phyloP scores from a whole-genome alignment of 2,113 vertebrate species.

The Petromus typicus region DNA sequence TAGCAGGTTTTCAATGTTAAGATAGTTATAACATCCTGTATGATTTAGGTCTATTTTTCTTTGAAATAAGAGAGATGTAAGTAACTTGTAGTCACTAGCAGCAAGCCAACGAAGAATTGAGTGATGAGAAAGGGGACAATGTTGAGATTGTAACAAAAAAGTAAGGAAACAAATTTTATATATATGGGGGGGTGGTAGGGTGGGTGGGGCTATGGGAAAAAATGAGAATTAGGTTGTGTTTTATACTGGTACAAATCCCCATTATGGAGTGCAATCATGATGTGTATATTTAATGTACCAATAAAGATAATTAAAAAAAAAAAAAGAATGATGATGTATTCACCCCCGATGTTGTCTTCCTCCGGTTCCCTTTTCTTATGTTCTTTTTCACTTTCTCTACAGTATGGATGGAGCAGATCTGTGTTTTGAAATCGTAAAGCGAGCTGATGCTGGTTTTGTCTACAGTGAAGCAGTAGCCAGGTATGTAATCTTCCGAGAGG shows the following conservation, averaged over 20 bases:
- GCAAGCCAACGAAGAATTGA: conserved; percentile 33
- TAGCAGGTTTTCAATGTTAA: conserved; percentile 21
- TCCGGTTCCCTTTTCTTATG: conserved; percentile 64
- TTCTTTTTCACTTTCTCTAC: conserved; percentile 73
- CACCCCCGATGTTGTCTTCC: conserved; percentile 37
- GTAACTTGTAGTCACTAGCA: conserved; percentile 17
- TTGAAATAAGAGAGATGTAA: conserved; percentile 50
- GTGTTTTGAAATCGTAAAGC: conserved; percentile 97
- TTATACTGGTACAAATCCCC: too few species aligned
- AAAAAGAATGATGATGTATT: too few species aligned
- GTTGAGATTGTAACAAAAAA: too few species aligned
- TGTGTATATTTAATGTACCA: too few species aligned
- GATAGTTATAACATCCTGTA: conserved; percentile 28
- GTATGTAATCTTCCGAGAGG: conserved; percentile 85
- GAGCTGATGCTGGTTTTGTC: conserved; percentile 96
- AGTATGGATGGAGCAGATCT: conserved; percentile 98
- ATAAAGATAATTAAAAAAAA: too few species aligned
- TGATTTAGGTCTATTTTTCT: conserved; percentile 42
- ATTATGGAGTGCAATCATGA: too few species aligned
- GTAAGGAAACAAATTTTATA: too few species aligned
- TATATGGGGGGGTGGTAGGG: too few species aligned
- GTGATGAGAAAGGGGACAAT: too few species aligned
- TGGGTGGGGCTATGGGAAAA: too few species aligned
- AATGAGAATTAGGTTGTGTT: too few species aligned
- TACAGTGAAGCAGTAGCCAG: conserved; percentile 98